Evolutionary conservation across 2,797 vertebrate genomes (phyloP), one percentile per base, ranked within the genome.

Genomic region (Silurus lanzhouensis): DNA sequence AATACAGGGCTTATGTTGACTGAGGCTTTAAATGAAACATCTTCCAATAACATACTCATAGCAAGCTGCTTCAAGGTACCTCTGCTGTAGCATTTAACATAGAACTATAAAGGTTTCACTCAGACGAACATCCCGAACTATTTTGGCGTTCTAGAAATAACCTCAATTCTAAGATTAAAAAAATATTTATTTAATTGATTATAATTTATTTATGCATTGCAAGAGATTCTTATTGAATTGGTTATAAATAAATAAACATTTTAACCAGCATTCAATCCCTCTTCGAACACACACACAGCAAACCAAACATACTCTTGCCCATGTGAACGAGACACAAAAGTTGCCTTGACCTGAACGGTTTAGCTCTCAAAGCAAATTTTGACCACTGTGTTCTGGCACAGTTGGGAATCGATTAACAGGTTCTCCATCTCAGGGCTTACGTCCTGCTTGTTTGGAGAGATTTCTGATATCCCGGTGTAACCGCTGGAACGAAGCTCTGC

Each of bases 371-470:
- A 89, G 86, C 90, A 88, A 66, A 92, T 92, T 90, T 91, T 89
- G 87, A 88, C 75, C 70, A 58, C 84, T 84, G 74, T 76, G 52
- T 82, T 83, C 83, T 81, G 84, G 80, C 80, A 63, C 82, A 76
- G 63, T 58, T 60, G 67, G 14, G 67, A 90, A 88, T 89, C 87
- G 90, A 92, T 92, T 91, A 90, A 86, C 83, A 66, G 89, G 87
- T 91, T 90, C 91, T 93, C 87, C 89, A 88, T 88, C 91, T 89
- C 88, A 77, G 48, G 91, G 87, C 87, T 71, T 90, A 89, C 88
- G 19, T 71, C 87, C 82, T 92, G 92, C 94, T 95, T 94, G 91
- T 94, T 94, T 94, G 92, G 90, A 93, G 90, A 91, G 92, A 94
- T 94, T 93, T 89, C 81, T 87, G 89, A 93, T 93, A 94, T 94